Percentiles rank a stretch among this genome's conserved stretches.
Conservation (phyloP, 2,797 vertebrate genomes). For the Pyrocephalus nanus region DNA sequence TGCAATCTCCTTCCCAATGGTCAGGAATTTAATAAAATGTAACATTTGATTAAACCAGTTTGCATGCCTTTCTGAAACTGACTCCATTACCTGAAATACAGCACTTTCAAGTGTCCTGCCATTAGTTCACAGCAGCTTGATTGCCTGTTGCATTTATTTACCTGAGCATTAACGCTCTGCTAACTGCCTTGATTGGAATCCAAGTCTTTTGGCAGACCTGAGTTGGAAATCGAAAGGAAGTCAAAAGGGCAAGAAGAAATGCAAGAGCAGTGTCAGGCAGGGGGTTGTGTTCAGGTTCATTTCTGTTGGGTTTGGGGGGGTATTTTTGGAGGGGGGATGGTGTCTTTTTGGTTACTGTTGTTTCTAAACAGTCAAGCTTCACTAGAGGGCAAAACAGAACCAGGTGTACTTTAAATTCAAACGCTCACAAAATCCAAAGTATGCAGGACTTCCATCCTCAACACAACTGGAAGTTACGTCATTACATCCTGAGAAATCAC, state of each 20-base stretch:
- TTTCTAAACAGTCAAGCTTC: conserved; percentile 28
- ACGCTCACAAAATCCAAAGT: neutral
- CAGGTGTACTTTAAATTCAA: conserved; percentile 25
- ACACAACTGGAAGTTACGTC: neutral
- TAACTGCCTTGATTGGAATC: neutral
- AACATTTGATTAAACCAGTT: conserved; percentile 72
- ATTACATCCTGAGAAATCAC: neutral
- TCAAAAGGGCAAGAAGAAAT: conserved; percentile 16
- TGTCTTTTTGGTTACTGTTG: conserved; percentile 8
- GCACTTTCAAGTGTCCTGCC: conserved; percentile 47
- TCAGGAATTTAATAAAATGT: conserved; percentile 72
- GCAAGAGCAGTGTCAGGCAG: neutral
- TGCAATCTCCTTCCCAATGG: conserved; percentile 62
- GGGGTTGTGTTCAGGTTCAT: too few species aligned
- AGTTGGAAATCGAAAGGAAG: neutral
- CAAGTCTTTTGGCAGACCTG: conserved; percentile 32
- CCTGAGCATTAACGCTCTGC: conserved; percentile 19
- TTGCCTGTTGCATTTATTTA: conserved; percentile 61
- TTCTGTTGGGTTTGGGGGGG: neutral
- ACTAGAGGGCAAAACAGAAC: conserved; percentile 48
- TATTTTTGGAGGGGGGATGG: fast-evolving
- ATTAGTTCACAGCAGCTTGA: conserved; percentile 24
- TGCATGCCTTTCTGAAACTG: conserved; percentile 58
- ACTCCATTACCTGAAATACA: conserved; percentile 42
- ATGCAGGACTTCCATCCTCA: neutral